These are phyloP conservation scores for Galaxias olidus DNA, from an alignment of 2,797 vertebrate genomes.

Conservation along the genomic window DNA sequence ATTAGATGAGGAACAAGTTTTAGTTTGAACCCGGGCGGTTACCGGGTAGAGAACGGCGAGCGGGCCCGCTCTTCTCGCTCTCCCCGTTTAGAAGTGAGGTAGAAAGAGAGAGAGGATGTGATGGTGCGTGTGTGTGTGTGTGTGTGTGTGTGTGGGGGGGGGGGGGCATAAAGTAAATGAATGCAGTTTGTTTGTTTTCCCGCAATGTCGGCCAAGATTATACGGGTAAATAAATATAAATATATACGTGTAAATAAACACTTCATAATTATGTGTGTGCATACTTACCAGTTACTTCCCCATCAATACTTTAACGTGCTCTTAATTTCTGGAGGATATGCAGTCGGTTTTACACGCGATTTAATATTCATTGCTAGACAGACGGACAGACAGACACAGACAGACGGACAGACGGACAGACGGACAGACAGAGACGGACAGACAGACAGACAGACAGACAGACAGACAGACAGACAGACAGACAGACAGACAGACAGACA, in stretches of 20 bases:
- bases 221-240: no score
- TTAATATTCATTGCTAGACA: no score
- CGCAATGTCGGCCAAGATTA: no score
- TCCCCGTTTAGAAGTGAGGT: neutral
- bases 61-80: no score
- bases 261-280: no score
- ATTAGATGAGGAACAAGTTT: constrained; percentile 43
- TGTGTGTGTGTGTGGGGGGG: constrained; percentile 16
- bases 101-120: neutral
- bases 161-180: neutral
- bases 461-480: neutral
- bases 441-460: neutral
- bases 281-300: no score
- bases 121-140: constrained; percentile 8
- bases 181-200: no score
- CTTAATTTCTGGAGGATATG: no score
- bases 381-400: constrained; percentile 13
- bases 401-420: constrained; percentile 7
- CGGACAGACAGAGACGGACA: neutral
- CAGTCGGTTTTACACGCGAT: no score
- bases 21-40: constrained; percentile 40
- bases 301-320: no score
- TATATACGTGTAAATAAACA: no score
- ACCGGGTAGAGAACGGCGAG: constrained; percentile 17
- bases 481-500: neutral